phyloP scores from a whole-genome alignment of 2,888 invertebrate species.

The Acleris literana region DNA sequence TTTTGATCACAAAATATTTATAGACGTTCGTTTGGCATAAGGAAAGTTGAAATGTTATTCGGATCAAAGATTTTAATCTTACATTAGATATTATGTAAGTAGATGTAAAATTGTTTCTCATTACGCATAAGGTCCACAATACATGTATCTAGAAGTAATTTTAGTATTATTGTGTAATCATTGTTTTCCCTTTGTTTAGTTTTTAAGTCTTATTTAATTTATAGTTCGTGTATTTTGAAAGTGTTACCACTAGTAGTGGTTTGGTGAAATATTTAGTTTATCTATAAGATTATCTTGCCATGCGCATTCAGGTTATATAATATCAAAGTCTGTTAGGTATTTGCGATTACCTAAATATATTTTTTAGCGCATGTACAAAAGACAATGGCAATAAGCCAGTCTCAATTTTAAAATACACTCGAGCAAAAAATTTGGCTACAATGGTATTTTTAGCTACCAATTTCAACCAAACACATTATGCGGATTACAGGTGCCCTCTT shows the following conservation, averaged over 20 bases:
- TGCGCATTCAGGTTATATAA: constrained; percentile 23
- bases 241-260: constrained; percentile 6
- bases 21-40: not conserved
- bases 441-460: constrained; percentile 4
- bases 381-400: constrained; percentile 33
- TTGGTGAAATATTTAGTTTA: constrained; percentile 16
- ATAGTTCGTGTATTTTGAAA: constrained; percentile 16
- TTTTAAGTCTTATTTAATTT: constrained; percentile 28
- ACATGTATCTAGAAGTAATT: constrained; percentile 33
- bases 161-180: constrained; percentile 38
- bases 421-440: constrained; percentile 29
- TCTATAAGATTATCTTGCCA: constrained; percentile 16
- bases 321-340: constrained; percentile 13
- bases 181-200: constrained; percentile 22
- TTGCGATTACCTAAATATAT: constrained; percentile 24
- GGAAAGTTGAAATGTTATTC: not conserved
- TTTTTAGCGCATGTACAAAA: constrained; percentile 9
- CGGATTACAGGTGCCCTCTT: constrained; percentile 52
- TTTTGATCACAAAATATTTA: not conserved
- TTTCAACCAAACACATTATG: not conserved
- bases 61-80: constrained; percentile 1
- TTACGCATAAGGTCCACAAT: constrained; percentile 39
- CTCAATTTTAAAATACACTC: constrained; percentile 20
- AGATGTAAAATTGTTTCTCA: constrained; percentile 38
- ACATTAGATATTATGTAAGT: not conserved